Base-by-base conservation (phyloP, 64 coral and sea anemone genomes). In the Trachythela sp. region DNA sequence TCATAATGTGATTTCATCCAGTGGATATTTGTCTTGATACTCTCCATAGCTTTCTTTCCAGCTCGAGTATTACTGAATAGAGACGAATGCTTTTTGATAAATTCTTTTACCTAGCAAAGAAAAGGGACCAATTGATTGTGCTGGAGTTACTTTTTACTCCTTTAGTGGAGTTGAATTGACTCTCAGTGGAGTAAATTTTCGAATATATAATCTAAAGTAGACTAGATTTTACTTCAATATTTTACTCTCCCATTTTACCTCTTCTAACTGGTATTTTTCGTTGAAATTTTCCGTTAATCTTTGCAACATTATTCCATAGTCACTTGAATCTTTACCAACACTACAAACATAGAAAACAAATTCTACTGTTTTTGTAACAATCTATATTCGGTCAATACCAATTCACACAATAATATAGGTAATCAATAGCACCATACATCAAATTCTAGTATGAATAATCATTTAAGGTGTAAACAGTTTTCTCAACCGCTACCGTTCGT, bases 291-390 rank as follows among this genome's bases (percentile, higher is more conserved):
- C 86, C 2, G 93, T 94, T 11, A 87, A 88, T 13, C 88, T 91
- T 49, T 80, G 22, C 20, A 99, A 56, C 51, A 99, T 91, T 15
- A 93, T 91, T 36, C 96, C 85, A 8, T 92, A 86, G 54, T 99
- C 95, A 91, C 92, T 99, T 0, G 95, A 90, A 89, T 94, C 90
- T 38, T 93, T 93, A 30, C 95, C 95, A 84, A 94, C 88, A 83
- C 95, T 99, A 49, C 0, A 71, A 35, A 36, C 20, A 24, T 14
- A 37, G 32, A 80, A 80, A 35, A 10, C 26, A 37, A 80, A 37
- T 7, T 35, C 35, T 34, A 29, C 30, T 80, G 34, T 39, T 39
- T 39, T 8, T 9, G 68, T 72, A 11, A 22, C 24, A 9, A 24
- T 26, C 68, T 35, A 26, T 8, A 52, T 11, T n/a, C n/a, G n/a